phyloP scores from a whole-genome alignment of 2,888 invertebrate genomes.

The Tinea pellionella region DNA sequence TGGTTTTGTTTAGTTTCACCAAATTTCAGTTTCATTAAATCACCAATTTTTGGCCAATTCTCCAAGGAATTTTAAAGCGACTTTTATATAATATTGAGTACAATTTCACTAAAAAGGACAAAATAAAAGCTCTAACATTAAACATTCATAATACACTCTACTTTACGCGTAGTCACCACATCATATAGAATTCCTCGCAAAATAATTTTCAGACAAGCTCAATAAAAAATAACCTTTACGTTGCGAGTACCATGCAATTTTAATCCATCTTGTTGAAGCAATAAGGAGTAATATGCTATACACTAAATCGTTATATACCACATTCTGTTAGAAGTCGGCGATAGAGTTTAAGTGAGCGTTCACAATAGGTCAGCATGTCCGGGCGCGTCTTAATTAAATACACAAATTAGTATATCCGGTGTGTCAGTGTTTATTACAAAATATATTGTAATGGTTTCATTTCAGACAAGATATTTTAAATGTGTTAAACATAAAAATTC shows the following conservation, averaged over 20 bases:
- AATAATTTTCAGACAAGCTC: not conserved
- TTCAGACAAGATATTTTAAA: too few relatives aligned
- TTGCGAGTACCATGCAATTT: not conserved
- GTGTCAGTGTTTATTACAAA: constrained; percentile 15
- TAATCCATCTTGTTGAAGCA: not conserved
- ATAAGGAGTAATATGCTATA: not conserved
- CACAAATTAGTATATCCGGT: constrained; percentile 24
- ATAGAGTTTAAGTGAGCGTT: not conserved
- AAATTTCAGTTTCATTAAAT: too few relatives aligned
- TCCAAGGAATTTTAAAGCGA: too few relatives aligned
- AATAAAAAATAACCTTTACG: not conserved
- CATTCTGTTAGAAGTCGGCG: not conserved
- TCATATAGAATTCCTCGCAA: not conserved
- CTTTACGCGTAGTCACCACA: not conserved
- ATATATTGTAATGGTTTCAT: too few relatives aligned
- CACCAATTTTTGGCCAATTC: too few relatives aligned
- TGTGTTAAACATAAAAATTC: too few relatives aligned
- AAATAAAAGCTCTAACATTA: not conserved
- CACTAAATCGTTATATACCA: not conserved
- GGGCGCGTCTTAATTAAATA: constrained; percentile 23
- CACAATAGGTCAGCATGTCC: constrained; percentile 39
- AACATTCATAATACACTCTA: not conserved
- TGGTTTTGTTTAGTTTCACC: too few relatives aligned
- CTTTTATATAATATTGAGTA: too few relatives aligned
- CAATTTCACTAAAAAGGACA: not conserved